These are phyloP conservation scores for Ptychochromis oligacanthus DNA, from an alignment of 2,113 vertebrate genomes.

Conservation along the genomic window DNA sequence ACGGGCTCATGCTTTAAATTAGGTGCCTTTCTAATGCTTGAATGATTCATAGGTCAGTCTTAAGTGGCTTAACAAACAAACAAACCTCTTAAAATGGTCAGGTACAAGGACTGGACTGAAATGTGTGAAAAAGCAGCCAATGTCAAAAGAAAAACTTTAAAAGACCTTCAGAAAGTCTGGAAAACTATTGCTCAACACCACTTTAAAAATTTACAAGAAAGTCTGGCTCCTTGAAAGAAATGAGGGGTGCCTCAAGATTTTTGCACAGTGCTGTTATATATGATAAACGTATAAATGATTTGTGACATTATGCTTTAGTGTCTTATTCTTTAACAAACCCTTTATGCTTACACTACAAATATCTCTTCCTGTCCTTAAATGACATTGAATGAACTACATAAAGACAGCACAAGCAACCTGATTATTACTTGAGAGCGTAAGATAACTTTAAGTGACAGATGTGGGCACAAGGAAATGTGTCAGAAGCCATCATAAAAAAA, in stretches of 20 bases:
- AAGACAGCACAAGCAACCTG: conserved; percentile 54
- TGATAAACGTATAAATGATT: conserved; percentile 20
- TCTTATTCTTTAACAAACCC: conserved; percentile 11
- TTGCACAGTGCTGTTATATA: neutral
- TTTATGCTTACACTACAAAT: conserved; percentile 46
- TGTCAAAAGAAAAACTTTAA: too few species aligned
- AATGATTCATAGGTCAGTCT: too few species aligned
- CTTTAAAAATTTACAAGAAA: neutral
- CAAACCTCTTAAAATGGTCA: too few species aligned
- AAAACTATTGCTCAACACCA: neutral
- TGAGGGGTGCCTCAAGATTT: neutral
- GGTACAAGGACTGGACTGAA: too few species aligned
- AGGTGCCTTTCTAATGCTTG: too few species aligned
- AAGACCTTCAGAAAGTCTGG: neutral
- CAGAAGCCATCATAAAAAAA: conserved; percentile 68
- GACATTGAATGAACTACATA: conserved; percentile 75
- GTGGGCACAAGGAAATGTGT: conserved; percentile 62
- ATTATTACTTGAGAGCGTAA: conserved; percentile 57
- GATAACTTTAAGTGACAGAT: conserved; percentile 68
- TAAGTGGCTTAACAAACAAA: too few species aligned
- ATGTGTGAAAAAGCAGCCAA: too few species aligned
- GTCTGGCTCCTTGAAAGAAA: neutral
- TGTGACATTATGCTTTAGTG: neutral
- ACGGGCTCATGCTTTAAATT: too few species aligned
- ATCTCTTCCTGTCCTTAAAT: conserved; percentile 50